Evolutionary conservation across 2,113 vertebrate genomes (phyloP).

Genomic region (Odobenus rosmarus): DNA sequence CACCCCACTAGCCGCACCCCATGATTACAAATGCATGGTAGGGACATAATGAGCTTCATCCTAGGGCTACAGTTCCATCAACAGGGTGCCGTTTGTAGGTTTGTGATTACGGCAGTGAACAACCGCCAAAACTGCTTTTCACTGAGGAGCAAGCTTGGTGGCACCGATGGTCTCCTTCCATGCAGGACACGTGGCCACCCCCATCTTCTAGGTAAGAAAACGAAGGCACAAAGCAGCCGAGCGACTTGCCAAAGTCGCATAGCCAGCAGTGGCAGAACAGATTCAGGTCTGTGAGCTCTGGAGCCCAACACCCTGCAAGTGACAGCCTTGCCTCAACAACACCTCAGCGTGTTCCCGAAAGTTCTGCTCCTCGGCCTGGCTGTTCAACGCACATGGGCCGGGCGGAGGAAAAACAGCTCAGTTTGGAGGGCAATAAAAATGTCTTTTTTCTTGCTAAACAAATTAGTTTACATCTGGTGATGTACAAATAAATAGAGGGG

Average conservation of each 20-base stretch:
- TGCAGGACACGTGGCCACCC: rapidly evolving
- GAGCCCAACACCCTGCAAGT: background rate
- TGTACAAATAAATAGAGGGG: constrained; percentile 85
- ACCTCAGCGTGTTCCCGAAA: constrained; percentile 76
- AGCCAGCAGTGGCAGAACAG: background rate
- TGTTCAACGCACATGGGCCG: rapidly evolving
- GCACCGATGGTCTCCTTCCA: background rate
- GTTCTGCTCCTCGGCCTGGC: constrained; percentile 62
- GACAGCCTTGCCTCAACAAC: constrained; percentile 26
- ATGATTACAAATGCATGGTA: rapidly evolving
- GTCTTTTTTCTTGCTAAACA: constrained; percentile 87
- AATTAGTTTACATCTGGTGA: constrained; percentile 84
- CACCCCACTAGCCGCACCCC: background rate
- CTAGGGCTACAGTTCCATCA: background rate
- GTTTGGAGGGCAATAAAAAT: constrained; percentile 87
- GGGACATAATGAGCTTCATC: background rate
- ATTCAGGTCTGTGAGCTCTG: background rate
- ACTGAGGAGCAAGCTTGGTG: background rate
- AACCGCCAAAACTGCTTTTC: background rate
- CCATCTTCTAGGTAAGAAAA: background rate
- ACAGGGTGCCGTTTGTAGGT: background rate
- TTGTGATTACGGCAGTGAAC: background rate
- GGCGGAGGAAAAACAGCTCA: constrained; percentile 80
- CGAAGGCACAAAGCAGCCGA: background rate
- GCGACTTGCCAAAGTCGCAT: background rate